Base-by-base conservation (phyloP, 2,888 invertebrate genomes). In the Tenthredo mesomela region DNA sequence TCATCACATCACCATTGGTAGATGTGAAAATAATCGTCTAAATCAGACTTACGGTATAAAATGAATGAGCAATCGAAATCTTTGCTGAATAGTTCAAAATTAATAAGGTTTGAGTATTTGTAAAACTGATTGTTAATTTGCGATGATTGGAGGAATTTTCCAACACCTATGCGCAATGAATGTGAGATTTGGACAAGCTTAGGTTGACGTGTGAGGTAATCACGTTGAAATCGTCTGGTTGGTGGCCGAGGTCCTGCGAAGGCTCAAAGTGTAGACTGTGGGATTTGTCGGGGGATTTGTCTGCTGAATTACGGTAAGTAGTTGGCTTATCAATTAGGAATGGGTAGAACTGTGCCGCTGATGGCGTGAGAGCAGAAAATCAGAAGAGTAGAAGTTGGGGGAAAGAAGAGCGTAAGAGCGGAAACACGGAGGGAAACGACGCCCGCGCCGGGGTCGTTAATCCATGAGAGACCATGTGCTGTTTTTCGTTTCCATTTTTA, bases 401-500 rank as follows among this genome's bases (percentile, higher is more conserved):
- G 15, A 67, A 33, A 67, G 5, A 29, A 67, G 71, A 71, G 43
- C 10, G 43, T 33, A 54, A 50, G 77, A 33, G 54, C 1, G 25
- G 33, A 77, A 77, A 1, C 18, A 25, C n/a, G 21, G 43, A n/a
- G n/a, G 43, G 5, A 73, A 73, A 73, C 40, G 73, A 54, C 29
- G 29, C 29, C 29, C 29, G 29, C 54, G 77, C 54, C 54, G n/a
- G 77, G 40, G 77, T 77, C 77, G 77, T 77, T 77, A 73, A 77
- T 77, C 77, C 77, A 37, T 37, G 54, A 77, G 33, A 50, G 25
- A 65, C 61, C 61, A 65, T 61, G 58, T 80, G 54, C 61, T 61
- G 80, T 80, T 80, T 61, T 80, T 80, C 40, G 80, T 61, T 80
- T 70, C 33, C 67, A 65, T 67, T 82, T 67, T 82, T 47, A 67